Evolutionary conservation across 2,888 invertebrate species (phyloP).

Genomic region (Ochropacha duplaris): DNA sequence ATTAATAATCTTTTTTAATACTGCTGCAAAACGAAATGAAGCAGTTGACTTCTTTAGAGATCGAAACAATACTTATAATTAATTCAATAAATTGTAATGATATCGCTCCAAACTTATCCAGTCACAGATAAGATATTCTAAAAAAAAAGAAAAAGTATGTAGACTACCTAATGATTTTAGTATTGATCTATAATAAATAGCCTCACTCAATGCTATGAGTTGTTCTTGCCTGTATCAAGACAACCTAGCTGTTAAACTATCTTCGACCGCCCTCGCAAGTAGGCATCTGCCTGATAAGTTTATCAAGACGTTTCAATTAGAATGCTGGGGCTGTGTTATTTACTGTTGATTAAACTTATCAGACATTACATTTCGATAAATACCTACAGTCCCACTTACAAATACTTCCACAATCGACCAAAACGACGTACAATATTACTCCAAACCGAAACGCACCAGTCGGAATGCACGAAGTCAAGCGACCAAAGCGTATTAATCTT

Average conservation of each 20-base stretch:
- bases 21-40: constrained; percentile 13
- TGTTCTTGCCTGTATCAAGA: constrained; percentile 74
- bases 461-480: constrained; percentile 79
- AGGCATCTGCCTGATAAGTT: background rate
- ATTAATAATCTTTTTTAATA: constrained; percentile 5
- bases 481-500: constrained; percentile 75
- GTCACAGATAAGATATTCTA: background rate
- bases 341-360: constrained; percentile 17
- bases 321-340: background rate
- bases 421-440: constrained; percentile 7
- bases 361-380: constrained; percentile 26
- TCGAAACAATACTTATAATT: constrained; percentile 25
- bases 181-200: constrained; percentile 16
- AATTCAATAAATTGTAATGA: constrained; percentile 4
- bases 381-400: constrained; percentile 15
- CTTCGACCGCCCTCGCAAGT: background rate
- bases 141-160: background rate
- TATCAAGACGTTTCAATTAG: background rate
- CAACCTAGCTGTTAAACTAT: constrained; percentile 57
- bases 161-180: background rate
- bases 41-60: no score
- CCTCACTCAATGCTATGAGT: constrained; percentile 50
- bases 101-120: background rate
- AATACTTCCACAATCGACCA: constrained; percentile 20
- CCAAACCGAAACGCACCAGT: constrained; percentile 67